phyloP scores from a whole-genome alignment of 1,140 invertebrate genomes.

The Campoletis sonorensis region DNA sequence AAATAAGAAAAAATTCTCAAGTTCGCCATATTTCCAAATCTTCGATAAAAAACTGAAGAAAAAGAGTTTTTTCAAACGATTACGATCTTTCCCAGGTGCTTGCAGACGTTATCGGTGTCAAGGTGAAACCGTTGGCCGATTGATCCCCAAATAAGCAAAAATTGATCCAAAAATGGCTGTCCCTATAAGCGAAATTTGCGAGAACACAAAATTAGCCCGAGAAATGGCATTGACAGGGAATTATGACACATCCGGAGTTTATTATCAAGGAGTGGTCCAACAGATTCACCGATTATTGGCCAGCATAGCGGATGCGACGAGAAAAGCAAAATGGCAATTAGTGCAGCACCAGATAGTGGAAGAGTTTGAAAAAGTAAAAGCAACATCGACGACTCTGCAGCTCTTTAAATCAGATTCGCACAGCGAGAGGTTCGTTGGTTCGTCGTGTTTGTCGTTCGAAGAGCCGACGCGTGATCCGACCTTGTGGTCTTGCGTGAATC shows the following conservation, averaged over 20 bases:
- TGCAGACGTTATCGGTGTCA: no score
- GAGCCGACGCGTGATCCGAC: constrained; percentile 79
- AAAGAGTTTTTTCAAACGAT: no score
- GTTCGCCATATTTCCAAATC: no score
- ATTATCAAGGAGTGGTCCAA: constrained; percentile 95
- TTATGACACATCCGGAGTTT: constrained; percentile 95
- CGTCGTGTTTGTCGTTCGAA: constrained; percentile 77
- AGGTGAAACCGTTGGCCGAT: no score
- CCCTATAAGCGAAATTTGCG: constrained; percentile 91
- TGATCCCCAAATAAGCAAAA: no score
- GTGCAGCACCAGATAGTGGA: constrained; percentile 92
- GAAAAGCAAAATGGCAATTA: constrained; percentile 93
- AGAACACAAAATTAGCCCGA: constrained; percentile 94
- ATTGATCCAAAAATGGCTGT: constrained; percentile 82
- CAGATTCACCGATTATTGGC: constrained; percentile 91
- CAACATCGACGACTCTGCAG: constrained; percentile 83
- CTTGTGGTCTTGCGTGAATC: constrained; percentile 68
- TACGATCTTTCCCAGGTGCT: no score
- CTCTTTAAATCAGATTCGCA: constrained; percentile 80
- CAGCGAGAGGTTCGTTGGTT: constrained; percentile 75
- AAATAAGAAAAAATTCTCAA: no score
- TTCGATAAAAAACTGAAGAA: no score
- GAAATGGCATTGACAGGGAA: constrained; percentile 97
- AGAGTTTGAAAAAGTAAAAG: constrained; percentile 95
- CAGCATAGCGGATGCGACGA: constrained; percentile 86